Evolutionary conservation across 2,797 vertebrate genomes (phyloP), one percentile per base, ranked within the genome.

Genomic region (Eulemur coronatus): DNA sequence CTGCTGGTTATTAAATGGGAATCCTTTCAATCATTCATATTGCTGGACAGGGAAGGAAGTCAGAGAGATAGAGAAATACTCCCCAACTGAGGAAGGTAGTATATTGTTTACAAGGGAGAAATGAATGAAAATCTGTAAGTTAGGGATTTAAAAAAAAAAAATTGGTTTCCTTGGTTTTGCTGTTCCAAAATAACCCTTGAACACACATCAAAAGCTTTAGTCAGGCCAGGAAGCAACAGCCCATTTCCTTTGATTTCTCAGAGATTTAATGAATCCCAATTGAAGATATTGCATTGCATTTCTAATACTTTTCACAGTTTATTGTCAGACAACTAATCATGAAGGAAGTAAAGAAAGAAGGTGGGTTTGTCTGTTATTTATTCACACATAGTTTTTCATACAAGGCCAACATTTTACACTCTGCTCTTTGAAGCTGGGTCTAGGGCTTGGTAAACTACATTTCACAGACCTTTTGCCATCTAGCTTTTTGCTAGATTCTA

Each of bases 1-100:
- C 59, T 79, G 69, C n/a, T 85, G 67, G 65, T 80, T 89, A 76
- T 88, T 93, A 95, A 97, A 94, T 72, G 69, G 26, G 41, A 93
- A 91, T 63, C 26, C 15, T 28, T 76, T 89, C 50, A 63, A 33
- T 65, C 79, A 79, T 46, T 90, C 35, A 69, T 89, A 55, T 92
- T 33, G 3, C 35, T 89, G 46, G 30, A 30, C 41, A 0, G 22
- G 5, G 79, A 95, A 93, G 3, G 88, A 93, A 30, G 75, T 82
- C 61, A 82, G 82, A 26, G 94, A 86, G 33, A 94, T 84, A 69
- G 84, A 72, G 35, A 85, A 85, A 78, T n/a, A 52, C 48, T 57
- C 26, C 8, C 43, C 59, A 67, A 35, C 22, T 0, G 1, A 96
- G 24, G 17, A 80, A 78, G 5, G 24, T 38, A 86, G 17, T 18